Evolutionary conservation across 2,113 vertebrate species (phyloP).

Genomic region (Heterotis niloticus): DNA sequence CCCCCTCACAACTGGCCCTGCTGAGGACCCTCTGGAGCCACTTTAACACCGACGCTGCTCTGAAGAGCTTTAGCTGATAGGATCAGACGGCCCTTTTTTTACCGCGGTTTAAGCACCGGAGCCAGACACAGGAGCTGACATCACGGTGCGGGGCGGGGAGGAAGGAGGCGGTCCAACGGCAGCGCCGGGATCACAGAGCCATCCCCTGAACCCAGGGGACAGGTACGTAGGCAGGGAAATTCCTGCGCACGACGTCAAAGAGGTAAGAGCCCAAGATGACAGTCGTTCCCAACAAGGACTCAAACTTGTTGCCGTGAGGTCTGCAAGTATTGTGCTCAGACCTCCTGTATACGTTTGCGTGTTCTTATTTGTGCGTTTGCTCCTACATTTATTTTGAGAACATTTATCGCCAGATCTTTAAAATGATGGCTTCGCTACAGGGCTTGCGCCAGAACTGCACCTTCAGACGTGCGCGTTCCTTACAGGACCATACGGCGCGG

Average conservation of each 20-base stretch:
- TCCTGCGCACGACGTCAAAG: background rate
- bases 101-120: background rate
- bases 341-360: no score
- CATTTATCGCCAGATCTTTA: no score
- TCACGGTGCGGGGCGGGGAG: slow-evolving; percentile 13
- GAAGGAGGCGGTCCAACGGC: background rate
- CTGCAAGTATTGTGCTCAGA: background rate
- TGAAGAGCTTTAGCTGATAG: slow-evolving; percentile 20
- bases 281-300: background rate
- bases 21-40: background rate
- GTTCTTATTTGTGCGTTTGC: no score
- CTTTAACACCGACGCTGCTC: background rate
- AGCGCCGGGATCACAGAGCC: background rate
- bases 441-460: no score
- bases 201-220: background rate
- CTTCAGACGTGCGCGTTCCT: no score
- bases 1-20: slow-evolving; percentile 4
- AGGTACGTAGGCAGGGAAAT: background rate
- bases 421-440: no score
- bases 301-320: background rate
- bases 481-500: no score
- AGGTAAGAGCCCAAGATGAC: background rate
- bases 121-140: slow-evolving; percentile 17
- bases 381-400: no score
- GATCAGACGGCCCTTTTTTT: slow-evolving; percentile 2